phyloP scores from a whole-genome alignment of 2,797 vertebrate species.

The Sebastes elongatus region DNA sequence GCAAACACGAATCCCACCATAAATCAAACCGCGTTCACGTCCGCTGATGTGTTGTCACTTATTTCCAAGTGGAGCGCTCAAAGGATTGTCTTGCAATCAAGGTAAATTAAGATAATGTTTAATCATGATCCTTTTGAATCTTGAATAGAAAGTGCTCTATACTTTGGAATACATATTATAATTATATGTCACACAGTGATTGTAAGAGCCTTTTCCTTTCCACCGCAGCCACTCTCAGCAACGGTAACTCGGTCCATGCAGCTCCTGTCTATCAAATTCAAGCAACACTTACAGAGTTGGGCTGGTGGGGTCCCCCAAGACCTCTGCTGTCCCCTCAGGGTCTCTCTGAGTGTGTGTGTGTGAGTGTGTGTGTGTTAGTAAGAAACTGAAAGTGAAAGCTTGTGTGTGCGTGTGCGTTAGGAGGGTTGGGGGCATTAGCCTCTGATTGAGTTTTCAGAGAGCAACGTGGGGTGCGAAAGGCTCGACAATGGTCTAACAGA shows the following conservation, averaged over 20 bases:
- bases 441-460: slow-evolving; percentile 98
- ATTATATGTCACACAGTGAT: slow-evolving; percentile 32
- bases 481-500: slow-evolving; percentile 97
- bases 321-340: slow-evolving; percentile 64
- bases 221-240: slow-evolving; percentile 20
- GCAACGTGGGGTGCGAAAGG: slow-evolving; percentile 94
- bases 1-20: slow-evolving; percentile 6
- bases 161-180: slow-evolving; percentile 34
- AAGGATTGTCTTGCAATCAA: slow-evolving; percentile 56
- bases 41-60: slow-evolving; percentile 3
- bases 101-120: slow-evolving; percentile 60
- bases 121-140: slow-evolving; percentile 58
- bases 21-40: slow-evolving; percentile 50
- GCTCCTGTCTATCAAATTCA: slow-evolving; percentile 66
- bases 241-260: slow-evolving; percentile 38
- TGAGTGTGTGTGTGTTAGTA: slow-evolving; percentile 32
- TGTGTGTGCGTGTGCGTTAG: slow-evolving; percentile 36
- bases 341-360: slow-evolving; percentile 51
- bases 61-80: not conserved
- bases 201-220: slow-evolving; percentile 2
- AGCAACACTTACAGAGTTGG: slow-evolving; percentile 64
- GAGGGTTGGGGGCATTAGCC: slow-evolving; percentile 91
- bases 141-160: slow-evolving; percentile 23
- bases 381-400: slow-evolving; percentile 62
- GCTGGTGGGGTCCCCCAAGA: slow-evolving; percentile 63